Base-by-base conservation (phyloP, 1,140 invertebrate genomes). In the Pissodes strobi region DNA sequence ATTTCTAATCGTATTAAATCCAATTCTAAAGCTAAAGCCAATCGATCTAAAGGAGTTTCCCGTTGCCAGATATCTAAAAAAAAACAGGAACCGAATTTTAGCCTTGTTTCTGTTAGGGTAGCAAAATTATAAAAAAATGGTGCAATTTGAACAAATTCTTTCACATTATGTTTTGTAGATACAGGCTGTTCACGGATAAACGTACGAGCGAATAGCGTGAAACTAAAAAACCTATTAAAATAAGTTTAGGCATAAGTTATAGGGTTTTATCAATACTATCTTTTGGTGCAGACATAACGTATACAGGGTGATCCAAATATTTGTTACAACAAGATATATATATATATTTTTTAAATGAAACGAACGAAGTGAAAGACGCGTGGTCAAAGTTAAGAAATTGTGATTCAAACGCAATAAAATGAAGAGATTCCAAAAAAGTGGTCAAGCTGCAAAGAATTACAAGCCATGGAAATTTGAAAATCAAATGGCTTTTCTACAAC, bases 21-120 rank as follows among this genome's bases (percentile, higher is more conserved):
- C 18, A 9, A 45, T 45, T 45, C 41, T 45, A n/a, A n/a, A n/a
- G n/a, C n/a, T n/a, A 13, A 45, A 45, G 41, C 41, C 18, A 45
- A 45, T 45, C 5, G 41, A 45, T 45, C 41, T 45, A 45, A 45
- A 45, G n/a, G n/a, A 45, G 13, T 45, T 45, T 19, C 41, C 18
- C 30, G 30, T 34, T 6, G 30, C 30, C 30, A 34, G 30, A 34
- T 8, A 34, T 34, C 30, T 34, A 8, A 6, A 34, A 34, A 34
- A 8, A 34, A 34, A 8, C n/a, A 8, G 6, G n/a, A 34, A 34
- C n/a, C n/a, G n/a, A 6, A 34, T 34, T 34, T n/a, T n/a, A n/a
- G n/a, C n/a, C n/a, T n/a, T n/a, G n/a, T n/a, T n/a, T n/a, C n/a
- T n/a, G n/a, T n/a, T n/a, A n/a, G n/a, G n/a, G n/a, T n/a, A n/a